These are phyloP conservation scores for Regulus satrapa DNA, from an alignment of 2,113 vertebrate genomes.

Conservation along the genomic window DNA sequence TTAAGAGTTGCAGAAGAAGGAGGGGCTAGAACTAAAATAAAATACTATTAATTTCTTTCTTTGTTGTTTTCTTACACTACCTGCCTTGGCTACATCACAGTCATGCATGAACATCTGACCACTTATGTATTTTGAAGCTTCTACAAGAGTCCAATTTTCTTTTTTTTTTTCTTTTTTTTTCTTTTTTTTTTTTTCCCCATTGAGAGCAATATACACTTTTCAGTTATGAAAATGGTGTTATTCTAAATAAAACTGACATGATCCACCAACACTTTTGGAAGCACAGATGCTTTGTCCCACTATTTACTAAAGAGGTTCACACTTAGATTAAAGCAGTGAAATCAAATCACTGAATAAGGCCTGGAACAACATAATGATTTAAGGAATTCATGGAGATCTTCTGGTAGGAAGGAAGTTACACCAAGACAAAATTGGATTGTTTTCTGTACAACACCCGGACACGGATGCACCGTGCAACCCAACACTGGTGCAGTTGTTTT, in stretches of 20 bases:
- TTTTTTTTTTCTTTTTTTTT: background rate
- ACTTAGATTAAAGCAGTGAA: conserved; percentile 65
- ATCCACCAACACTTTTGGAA: conserved; percentile 63
- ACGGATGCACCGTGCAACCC: background rate
- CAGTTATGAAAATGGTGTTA: conserved; percentile 42
- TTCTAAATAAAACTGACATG: conserved; percentile 60
- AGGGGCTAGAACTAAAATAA: background rate
- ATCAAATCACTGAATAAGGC: conserved; percentile 59
- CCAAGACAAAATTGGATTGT: background rate
- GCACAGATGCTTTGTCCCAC: conserved; percentile 68
- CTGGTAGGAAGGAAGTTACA: conserved; percentile 2
- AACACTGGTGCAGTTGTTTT: background rate
- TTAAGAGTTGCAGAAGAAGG: background rate
- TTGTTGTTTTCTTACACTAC: background rate
- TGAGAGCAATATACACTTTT: conserved; percentile 3
- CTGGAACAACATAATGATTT: conserved; percentile 44
- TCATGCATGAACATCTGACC: background rate
- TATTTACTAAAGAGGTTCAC: conserved; percentile 67
- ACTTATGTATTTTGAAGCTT: background rate
- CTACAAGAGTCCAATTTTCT: background rate
- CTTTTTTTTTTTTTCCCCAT: background rate
- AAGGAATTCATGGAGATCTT: conserved; percentile 12
- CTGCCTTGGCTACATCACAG: background rate
- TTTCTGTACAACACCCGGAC: background rate
- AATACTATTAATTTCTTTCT: background rate